A percentile compares a stretch with the other conserved stretches of the same genome.
Conservation (phyloP, 2,113 vertebrate species). For the Elaphurus davidianus region DNA sequence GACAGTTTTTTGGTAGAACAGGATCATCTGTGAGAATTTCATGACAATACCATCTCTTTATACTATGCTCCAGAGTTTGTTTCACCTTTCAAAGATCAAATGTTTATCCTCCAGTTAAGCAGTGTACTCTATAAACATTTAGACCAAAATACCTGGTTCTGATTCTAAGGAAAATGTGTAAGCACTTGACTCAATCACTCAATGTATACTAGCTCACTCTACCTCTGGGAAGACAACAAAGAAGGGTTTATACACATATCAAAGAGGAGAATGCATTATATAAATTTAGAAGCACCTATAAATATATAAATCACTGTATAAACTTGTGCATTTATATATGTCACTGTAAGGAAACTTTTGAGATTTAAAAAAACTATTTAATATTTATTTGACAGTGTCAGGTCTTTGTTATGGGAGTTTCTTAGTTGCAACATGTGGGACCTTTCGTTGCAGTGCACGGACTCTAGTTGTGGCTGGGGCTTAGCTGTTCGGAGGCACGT, state of each 20-base stretch:
- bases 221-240: not conserved
- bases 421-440: not conserved
- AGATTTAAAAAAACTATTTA: not conserved
- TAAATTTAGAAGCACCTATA: not conserved
- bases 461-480: not conserved
- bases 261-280: not conserved
- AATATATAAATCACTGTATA: not conserved
- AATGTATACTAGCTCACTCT: not conserved
- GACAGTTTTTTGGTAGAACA: not conserved
- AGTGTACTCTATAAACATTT: not conserved
- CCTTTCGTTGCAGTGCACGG: accelerated
- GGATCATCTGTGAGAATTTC: not conserved
- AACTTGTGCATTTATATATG: not conserved
- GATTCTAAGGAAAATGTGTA: not conserved
- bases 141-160: not conserved
- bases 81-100: not conserved
- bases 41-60: not conserved
- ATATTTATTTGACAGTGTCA: not conserved
- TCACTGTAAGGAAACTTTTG: not conserved
- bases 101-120: not conserved
- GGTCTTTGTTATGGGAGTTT: not conserved
- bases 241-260: not conserved
- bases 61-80: not conserved
- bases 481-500: not conserved
- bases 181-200: not conserved